Evolutionary conservation across 2,797 vertebrate genomes (phyloP), one percentile per base, ranked within the genome.

Genomic region (Myotis pilosus): DNA sequence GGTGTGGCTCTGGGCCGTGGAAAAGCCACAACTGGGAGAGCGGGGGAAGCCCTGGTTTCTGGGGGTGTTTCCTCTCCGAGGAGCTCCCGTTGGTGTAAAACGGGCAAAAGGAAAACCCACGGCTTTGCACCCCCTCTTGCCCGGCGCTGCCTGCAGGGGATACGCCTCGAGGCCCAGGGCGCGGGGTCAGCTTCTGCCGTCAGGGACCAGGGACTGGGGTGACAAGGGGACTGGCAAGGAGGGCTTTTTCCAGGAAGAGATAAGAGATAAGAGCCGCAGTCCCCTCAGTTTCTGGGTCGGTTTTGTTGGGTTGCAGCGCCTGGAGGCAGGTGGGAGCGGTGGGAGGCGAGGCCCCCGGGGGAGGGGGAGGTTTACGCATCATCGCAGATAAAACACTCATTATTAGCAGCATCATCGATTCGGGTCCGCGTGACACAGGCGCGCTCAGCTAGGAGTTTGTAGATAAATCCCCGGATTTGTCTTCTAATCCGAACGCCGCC

Each of bases 401-500:
- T 88, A 55, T 9, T 19, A 84, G 44, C 36, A 60, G 51, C 11
- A 62, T 33, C 69, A 71, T 33, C 74, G 88, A 94, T 84, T 68
- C 89, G 71, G 55, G 20, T 16, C 4, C 22, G n/a, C 25, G 20
- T 11, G 38, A 84, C 49, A 83, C 55, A 74, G 20, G 33, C 36
- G 72, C 33, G 12, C 23, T 90, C 75, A 38, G 68, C 41, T 89
- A 2, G 17, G 90, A 49, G 93, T 94, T 49, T 72, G 33, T 36
- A 94, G 49, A 12, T 41, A 80, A 92, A 68, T 79, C 38, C 49
- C 47, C 89, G 84, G 83, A 87, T 94, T 91, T 96, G 95, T 89
- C 79, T 81, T 51, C 33, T 84, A 78, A 94, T 79, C 79, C 85
- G 87, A 66, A 87, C 19, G 23, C 47, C 12, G n/a, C 22, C 72